Evolutionary conservation across 2,888 invertebrate species (phyloP), one percentile per base, ranked within the genome.

Genomic region (Drosophila seclusa): DNA sequence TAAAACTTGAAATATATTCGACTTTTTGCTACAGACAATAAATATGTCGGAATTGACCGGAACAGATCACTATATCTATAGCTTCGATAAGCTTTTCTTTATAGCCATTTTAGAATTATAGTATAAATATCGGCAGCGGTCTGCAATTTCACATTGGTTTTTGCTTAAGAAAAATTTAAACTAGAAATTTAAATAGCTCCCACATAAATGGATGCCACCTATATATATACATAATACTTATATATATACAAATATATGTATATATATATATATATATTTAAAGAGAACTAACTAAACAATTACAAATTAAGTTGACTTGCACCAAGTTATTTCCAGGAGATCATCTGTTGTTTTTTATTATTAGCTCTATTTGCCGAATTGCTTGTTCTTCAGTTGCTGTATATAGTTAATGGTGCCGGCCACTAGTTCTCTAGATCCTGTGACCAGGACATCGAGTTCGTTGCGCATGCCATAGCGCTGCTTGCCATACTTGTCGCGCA

Each of bases 401-500:
- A 86, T 29, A 6, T 57, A 16, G 2, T 50, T 13, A 0, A 86
- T 69, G 8, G 88, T 79, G 66, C 81, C 86, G 1, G 79, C 86
- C 7, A 87, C 88, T 7, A 87, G 52, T 18, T 78, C 86, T 6
- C 89, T 29, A 2, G 90, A 87, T 0, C 87, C 87, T 0, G 87
- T 87, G 18, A 87, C 90, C 10, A 87, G 50, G 0, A 87, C 34
- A n/a, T 90, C 86, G 42, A 87, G 48, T 7, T 88, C 86, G n/a
- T 58, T 83, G 48, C 83, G 86, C 77, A 78, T 83, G 10, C 87
- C 87, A 29, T 83, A 89, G 10, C 71, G 58, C 6, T 77, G 86
- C 13, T 73, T 72, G 24, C 76, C 90, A 31, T 86, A 88, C 18
- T 87, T 90, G 4, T 79, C 69, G 6, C 40, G 52, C 11, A 88